Conservation (phyloP, 2,888 invertebrate species). For the Ornithoptera priamus region DNA sequence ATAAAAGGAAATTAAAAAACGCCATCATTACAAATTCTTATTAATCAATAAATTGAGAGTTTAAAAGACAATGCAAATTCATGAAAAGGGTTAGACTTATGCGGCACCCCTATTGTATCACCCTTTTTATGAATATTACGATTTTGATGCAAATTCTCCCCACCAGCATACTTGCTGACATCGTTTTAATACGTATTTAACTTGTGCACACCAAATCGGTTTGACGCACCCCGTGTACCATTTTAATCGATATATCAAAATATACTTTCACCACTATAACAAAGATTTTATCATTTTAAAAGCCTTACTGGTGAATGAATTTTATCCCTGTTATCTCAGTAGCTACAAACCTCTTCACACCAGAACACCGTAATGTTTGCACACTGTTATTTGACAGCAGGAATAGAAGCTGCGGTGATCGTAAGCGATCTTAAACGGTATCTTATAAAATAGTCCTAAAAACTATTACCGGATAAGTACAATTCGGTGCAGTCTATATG, state of each 20-base stretch:
- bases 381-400: no score
- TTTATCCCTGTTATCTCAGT: no score
- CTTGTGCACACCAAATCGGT: not conserved
- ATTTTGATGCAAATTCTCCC: constrained; percentile 10
- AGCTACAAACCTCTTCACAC: no score
- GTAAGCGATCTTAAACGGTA: no score
- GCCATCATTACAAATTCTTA: not conserved
- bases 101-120: constrained; percentile 4
- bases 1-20: not conserved
- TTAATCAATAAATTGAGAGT: not conserved
- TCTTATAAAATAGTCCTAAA: no score
- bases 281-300: no score
- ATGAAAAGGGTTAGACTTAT: not conserved
- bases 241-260: not conserved
- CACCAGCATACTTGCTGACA: constrained; percentile 13
- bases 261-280: no score
- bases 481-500: no score
- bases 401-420: no score
- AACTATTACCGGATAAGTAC: no score
- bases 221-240: not conserved
- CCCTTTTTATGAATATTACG: constrained; percentile 1
- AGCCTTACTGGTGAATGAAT: no score
- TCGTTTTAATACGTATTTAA: not conserved
- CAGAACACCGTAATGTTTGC: no score
- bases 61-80: constrained; percentile 14